Evolutionary conservation across 1,140 invertebrate genomes (phyloP).

Genomic region (Drosophila pachea): DNA sequence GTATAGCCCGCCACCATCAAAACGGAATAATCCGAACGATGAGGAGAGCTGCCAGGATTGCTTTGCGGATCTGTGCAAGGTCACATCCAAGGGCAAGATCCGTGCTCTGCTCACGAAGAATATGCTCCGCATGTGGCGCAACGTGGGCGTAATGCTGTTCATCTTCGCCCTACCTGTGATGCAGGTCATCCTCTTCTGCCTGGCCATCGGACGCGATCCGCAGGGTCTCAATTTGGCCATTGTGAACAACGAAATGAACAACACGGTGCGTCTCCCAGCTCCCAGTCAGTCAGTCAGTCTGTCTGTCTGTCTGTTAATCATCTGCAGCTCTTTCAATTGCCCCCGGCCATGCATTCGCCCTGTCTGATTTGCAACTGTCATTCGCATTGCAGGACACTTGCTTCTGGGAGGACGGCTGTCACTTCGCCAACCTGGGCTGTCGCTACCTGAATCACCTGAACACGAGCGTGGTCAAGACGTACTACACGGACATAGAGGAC

Average conservation of each 20-base stretch:
- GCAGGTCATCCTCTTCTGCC: slow-evolving; percentile 96
- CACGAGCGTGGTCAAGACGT: slow-evolving; percentile 85
- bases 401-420: slow-evolving; percentile 82
- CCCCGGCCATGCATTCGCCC: no score
- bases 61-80: slow-evolving; percentile 64
- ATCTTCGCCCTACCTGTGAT: slow-evolving; percentile 94
- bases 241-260: slow-evolving; percentile 89
- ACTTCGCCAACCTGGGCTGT: slow-evolving; percentile 86
- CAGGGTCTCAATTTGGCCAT: slow-evolving; percentile 90
- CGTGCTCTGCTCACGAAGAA: slow-evolving; percentile 94
- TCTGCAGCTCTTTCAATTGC: no score
- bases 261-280: slow-evolving; percentile 78
- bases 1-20: slow-evolving; percentile 67
- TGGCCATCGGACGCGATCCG: slow-evolving; percentile 95
- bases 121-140: slow-evolving; percentile 94
- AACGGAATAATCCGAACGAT: slow-evolving; percentile 71
- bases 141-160: slow-evolving; percentile 94
- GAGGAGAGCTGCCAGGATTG: slow-evolving; percentile 78
- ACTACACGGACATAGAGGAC: slow-evolving; percentile 83
- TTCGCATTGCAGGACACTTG: slow-evolving; percentile 52
- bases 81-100: slow-evolving; percentile 85
- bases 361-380: not conserved
- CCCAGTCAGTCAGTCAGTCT: not conserved
- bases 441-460: slow-evolving; percentile 86
- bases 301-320: not conserved